These are phyloP conservation scores for Danionella dracula DNA, from an alignment of 2,797 vertebrate genomes.

Conservation along the genomic window DNA sequence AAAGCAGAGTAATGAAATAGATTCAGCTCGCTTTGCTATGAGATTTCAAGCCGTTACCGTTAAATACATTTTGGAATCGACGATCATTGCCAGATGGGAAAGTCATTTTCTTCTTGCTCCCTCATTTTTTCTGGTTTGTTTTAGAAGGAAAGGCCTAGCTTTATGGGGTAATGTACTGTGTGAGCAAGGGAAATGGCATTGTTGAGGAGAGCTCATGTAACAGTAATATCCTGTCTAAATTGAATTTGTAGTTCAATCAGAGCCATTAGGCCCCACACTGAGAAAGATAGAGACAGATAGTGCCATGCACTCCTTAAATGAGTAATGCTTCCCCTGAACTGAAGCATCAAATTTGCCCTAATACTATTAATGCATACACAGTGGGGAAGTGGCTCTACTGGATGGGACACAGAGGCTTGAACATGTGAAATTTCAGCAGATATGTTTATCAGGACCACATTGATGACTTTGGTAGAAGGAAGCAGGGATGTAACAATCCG, in stretches of 20 bases:
- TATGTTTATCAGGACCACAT: constrained; percentile 52
- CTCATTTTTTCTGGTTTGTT: constrained; percentile 25
- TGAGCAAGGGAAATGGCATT: constrained; percentile 89
- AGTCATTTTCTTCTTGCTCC: constrained; percentile 28
- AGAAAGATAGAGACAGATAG: constrained; percentile 89
- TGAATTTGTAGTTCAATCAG: constrained; percentile 96
- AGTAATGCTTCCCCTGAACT: constrained; percentile 82
- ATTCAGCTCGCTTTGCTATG: constrained; percentile 51
- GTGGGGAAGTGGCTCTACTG: constrained; percentile 31
- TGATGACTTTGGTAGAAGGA: constrained; percentile 8
- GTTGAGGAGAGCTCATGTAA: constrained; percentile 90
- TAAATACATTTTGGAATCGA: constrained; percentile 63
- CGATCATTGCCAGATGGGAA: constrained; percentile 54
- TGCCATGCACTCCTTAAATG: constrained; percentile 86
- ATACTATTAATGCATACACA: constrained; percentile 77
- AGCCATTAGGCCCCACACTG: constrained; percentile 86
- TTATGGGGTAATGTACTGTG: constrained; percentile 85
- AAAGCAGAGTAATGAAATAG: constrained; percentile 52
- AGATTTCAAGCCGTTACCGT: constrained; percentile 59
- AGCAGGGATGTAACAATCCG: constrained; percentile 1
- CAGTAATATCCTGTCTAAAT: constrained; percentile 94
- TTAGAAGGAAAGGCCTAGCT: constrained; percentile 66
- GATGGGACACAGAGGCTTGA: constrained; percentile 66
- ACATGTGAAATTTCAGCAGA: constrained; percentile 72
- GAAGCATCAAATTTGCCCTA: constrained; percentile 82